These are phyloP conservation scores for Sinocyclocheilus grahami DNA, from an alignment of 2,113 vertebrate genomes.

Conservation along the genomic window DNA sequence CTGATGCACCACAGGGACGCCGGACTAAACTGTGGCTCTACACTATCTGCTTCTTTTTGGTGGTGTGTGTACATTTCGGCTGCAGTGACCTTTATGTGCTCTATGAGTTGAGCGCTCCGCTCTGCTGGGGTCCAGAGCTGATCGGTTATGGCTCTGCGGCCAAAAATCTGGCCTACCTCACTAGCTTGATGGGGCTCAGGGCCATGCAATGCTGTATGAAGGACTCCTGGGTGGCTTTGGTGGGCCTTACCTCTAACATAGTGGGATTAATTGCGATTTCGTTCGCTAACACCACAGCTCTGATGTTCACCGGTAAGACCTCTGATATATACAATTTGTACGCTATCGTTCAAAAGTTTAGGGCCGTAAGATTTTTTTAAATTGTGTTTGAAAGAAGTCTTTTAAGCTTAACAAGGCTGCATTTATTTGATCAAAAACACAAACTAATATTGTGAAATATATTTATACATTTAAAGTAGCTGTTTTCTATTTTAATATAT, in stretches of 20 bases:
- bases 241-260: slow-evolving; percentile 85
- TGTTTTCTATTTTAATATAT: too few species aligned
- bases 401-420: too few species aligned
- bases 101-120: slow-evolving; percentile 87
- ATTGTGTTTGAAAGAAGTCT: too few species aligned
- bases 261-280: slow-evolving; percentile 85
- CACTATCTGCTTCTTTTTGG: slow-evolving; percentile 83
- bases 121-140: slow-evolving; percentile 88
- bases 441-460: too few species aligned
- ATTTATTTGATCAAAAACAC: too few species aligned
- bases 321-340: too few species aligned
- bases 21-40: slow-evolving; percentile 83
- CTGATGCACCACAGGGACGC: slow-evolving; percentile 56
- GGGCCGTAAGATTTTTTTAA: too few species aligned
- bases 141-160: slow-evolving; percentile 88
- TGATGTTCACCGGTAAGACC: slow-evolving; percentile 91
- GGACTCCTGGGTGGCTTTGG: slow-evolving; percentile 88
- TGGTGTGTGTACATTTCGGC: slow-evolving; percentile 87
- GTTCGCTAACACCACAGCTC: slow-evolving; percentile 77
- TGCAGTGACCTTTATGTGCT: slow-evolving; percentile 83
- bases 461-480: too few species aligned
- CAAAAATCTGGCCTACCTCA: slow-evolving; percentile 84
- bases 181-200: slow-evolving; percentile 84
- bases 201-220: slow-evolving; percentile 81
- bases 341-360: too few species aligned